Percentiles rank a stretch among this genome's conserved stretches.
Conservation (phyloP, 2,113 vertebrate species). For the Hemichromis elongatus region DNA sequence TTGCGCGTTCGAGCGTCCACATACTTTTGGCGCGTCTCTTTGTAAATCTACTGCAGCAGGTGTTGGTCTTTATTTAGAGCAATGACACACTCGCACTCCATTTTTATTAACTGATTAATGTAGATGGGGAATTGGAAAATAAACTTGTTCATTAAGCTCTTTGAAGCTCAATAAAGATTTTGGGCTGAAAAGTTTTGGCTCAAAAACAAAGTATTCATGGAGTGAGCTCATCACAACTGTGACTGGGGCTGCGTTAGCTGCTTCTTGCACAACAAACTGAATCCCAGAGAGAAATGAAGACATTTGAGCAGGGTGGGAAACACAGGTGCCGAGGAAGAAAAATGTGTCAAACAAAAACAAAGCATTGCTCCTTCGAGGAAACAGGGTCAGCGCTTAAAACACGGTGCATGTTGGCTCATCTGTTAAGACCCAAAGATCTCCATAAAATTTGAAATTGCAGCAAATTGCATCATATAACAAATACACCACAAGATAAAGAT, state of each 20-base stretch:
- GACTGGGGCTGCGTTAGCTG: background rate
- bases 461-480: background rate
- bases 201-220: background rate
- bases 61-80: slow-evolving; percentile 36
- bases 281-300: background rate
- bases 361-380: background rate
- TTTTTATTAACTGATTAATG: background rate
- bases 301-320: background rate
- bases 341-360: background rate
- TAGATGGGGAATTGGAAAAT: background rate
- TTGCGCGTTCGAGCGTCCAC: background rate
- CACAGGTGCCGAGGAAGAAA: background rate
- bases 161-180: background rate
- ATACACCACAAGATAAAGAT: background rate
- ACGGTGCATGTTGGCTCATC: background rate
- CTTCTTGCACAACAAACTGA: background rate
- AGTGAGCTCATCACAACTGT: background rate
- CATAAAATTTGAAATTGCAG: background rate
- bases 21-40: background rate
- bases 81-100: background rate
- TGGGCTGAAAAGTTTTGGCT: background rate
- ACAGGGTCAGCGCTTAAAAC: background rate
- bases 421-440: background rate
- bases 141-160: background rate
- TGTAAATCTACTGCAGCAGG: slow-evolving; percentile 24